Base-by-base conservation (phyloP, 2,113 vertebrate species). In the Urocynchramus pylzowi region DNA sequence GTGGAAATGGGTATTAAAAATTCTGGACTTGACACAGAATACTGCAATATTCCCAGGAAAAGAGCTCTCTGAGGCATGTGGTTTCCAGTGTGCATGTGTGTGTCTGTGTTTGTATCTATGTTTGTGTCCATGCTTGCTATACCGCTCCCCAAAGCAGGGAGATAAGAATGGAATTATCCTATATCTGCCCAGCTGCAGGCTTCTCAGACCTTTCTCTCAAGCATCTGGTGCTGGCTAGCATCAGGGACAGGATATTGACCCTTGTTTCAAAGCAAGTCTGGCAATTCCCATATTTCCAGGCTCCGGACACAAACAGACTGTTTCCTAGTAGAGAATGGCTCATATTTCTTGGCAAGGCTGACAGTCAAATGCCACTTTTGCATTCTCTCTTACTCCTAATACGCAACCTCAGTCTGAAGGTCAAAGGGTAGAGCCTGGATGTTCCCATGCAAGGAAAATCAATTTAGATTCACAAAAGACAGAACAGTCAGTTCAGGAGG, bases 361-460 rank as follows among this genome's bases (percentile, higher is more conserved):
- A 93, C 83, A 96, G 73, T 80, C 83, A 76, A 94, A 90, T 41
- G 73, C 15, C 0, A 37, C 54, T 92, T 94, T 95, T 60, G 47
- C 88, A 84, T 96, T 96, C 86, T 75, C 61, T 90, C 69, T 81
- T 68, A 23, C 28, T 94, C 26, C 13, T 94, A 44, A 65, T 49
- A 63, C 60, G 49, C 44, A 93, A 91, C 83, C 53, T 87, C 86
- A 54, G 88, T 65, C 88, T 87, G 82, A 83, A 89, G 96, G 96
- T 97, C 94, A 97, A 90, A 93, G 96, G 92, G 89, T 78, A 92
- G 68, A 75, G 95, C 88, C 92, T 84, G 83, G 86, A 93, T 92
- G 83, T 92, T 95, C 76, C 90, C 65, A 31, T 89, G 94, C 90
- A 95, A 93, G 94, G 88, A 92, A 87, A 97, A 97, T 94, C 92